A percentile compares a stretch with the other conserved stretches of the same genome.
phyloP scores from a whole-genome alignment of 2,888 invertebrate species.

The Nysson spinosus region DNA sequence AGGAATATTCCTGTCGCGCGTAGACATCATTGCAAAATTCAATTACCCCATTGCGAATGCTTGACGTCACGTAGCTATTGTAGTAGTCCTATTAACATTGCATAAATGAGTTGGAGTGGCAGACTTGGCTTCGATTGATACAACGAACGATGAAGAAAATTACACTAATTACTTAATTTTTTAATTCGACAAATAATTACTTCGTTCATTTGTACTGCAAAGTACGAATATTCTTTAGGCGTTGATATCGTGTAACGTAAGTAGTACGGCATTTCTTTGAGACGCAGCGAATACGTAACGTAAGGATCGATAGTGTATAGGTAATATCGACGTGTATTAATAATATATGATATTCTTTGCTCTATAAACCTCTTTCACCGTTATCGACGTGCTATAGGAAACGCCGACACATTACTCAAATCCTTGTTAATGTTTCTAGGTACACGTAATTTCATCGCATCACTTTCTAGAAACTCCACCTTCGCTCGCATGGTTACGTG shows the following conservation, averaged over 20 bases:
- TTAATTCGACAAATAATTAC: too few relatives aligned
- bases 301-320: too few relatives aligned
- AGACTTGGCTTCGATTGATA: constrained; percentile 25
- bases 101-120: constrained; percentile 10
- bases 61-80: constrained; percentile 42
- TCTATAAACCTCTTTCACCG: constrained; percentile 27
- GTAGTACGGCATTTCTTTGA: too few relatives aligned
- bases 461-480: neutral
- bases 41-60: constrained; percentile 42
- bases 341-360: constrained; percentile 18
- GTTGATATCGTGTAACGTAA: too few relatives aligned
- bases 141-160: too few relatives aligned
- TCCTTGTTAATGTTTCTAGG: constrained; percentile 11
- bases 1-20: constrained; percentile 21
- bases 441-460: neutral
- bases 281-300: too few relatives aligned
- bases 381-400: too few relatives aligned
- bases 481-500: constrained; percentile 45
- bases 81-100: constrained; percentile 37
- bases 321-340: constrained; percentile 10
- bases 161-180: too few relatives aligned
- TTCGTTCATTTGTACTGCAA: too few relatives aligned
- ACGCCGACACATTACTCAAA: neutral
- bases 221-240: too few relatives aligned
- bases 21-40: constrained; percentile 48